A percentile compares a stretch with the other conserved stretches of the same genome.
Conservation (phyloP, 2,888 invertebrate genomes). For the Heliconius cydno region DNA sequence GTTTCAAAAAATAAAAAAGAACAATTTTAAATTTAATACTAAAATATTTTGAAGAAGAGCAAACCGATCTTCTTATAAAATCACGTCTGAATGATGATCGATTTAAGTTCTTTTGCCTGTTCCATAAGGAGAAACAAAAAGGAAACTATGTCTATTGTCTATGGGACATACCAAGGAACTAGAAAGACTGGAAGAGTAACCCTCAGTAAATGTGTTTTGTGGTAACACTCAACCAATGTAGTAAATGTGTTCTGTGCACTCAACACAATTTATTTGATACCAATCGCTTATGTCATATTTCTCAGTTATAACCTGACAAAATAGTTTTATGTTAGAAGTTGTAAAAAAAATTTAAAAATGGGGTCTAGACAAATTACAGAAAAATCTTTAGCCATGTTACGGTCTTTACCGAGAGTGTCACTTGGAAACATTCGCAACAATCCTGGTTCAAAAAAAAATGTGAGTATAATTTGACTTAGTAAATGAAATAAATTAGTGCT, state of each 20-base stretch:
- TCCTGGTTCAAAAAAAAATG: slow-evolving; percentile 86
- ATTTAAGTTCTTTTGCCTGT: background rate
- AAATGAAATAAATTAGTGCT: background rate
- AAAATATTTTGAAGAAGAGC: background rate
- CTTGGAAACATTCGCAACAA: slow-evolving; percentile 90
- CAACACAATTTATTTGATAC: background rate
- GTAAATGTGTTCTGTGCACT: no score
- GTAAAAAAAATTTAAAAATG: slow-evolving; percentile 56
- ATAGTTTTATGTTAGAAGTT: background rate
- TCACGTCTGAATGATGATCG: background rate
- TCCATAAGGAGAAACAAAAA: background rate
- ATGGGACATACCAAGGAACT: no score
- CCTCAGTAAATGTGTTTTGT: no score
- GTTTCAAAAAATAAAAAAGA: background rate
- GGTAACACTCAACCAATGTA: no score
- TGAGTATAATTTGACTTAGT: slow-evolving; percentile 63
- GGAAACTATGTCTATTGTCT: background rate
- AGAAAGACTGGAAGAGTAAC: no score
- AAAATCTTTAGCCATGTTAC: slow-evolving; percentile 89
- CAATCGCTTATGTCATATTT: background rate
- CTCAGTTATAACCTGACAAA: background rate
- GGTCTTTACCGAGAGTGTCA: slow-evolving; percentile 89
- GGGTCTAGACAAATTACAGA: slow-evolving; percentile 85
- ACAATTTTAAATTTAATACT: background rate
- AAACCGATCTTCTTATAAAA: background rate